Evolutionary conservation across 2,113 vertebrate genomes (phyloP).

Genomic region (Hippopotamus amphibius): DNA sequence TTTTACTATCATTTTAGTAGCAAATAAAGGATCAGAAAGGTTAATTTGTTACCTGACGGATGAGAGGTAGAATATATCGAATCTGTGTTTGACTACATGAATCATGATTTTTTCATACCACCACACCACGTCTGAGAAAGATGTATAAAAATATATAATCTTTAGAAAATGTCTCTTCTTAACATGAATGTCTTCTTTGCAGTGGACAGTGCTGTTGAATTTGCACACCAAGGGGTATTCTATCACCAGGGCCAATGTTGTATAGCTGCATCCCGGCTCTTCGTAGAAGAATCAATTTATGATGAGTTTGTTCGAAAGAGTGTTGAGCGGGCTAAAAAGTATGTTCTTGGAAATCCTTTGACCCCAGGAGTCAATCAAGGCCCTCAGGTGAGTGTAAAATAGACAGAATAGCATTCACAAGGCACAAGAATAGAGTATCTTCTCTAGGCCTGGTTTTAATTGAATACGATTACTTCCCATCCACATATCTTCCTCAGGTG

Average conservation of each 20-base stretch:
- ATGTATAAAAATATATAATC: not conserved
- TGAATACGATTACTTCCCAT: not conserved
- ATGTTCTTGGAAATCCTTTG: slow-evolving; percentile 91
- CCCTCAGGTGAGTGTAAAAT: slow-evolving; percentile 88
- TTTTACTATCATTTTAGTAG: not conserved
- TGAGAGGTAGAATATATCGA: not conserved
- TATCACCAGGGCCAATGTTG: slow-evolving; percentile 95
- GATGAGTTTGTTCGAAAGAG: slow-evolving; percentile 92
- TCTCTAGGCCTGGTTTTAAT: not conserved
- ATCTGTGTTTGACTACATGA: not conserved
- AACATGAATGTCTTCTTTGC: slow-evolving; percentile 56
- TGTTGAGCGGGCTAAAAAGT: slow-evolving; percentile 89
- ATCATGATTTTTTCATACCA: not conserved
- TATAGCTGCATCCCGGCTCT: slow-evolving; percentile 93
- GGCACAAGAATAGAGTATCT: not conserved
- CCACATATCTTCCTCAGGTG: not conserved
- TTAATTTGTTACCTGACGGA: not conserved
- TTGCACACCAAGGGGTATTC: slow-evolving; percentile 91
- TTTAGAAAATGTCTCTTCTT: not conserved
- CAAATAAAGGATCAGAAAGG: not conserved
- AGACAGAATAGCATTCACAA: not conserved
- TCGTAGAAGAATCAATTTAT: slow-evolving; percentile 94
- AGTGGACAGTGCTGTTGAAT: slow-evolving; percentile 92
- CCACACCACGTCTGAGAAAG: not conserved
- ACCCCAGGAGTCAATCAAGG: slow-evolving; percentile 89